Percentiles rank a stretch among this genome's conserved stretches.
Conservation (phyloP, 2,888 invertebrate species). For the Macaria liturata region DNA sequence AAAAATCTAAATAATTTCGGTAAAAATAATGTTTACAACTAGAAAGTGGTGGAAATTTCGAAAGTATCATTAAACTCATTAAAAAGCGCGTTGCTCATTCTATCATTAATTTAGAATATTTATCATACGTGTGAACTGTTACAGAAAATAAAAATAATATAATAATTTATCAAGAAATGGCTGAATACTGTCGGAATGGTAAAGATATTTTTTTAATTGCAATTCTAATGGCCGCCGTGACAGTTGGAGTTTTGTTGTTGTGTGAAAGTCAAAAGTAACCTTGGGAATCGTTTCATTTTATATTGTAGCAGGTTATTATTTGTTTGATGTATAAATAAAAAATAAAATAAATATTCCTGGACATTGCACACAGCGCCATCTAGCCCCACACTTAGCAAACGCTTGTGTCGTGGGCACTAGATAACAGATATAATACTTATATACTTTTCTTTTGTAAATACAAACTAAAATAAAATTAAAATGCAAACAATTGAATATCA, state of each 20-base stretch:
- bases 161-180: constrained; percentile 18
- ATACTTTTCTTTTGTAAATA: too few relatives aligned
- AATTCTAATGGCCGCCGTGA: constrained; percentile 23
- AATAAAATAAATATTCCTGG: too few relatives aligned
- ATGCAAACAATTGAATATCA: too few relatives aligned
- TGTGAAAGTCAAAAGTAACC: constrained; percentile 17
- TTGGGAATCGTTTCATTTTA: constrained; percentile 6
- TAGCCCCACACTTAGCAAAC: too few relatives aligned
- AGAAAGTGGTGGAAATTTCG: constrained; percentile 63
- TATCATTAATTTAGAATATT: constrained; percentile 52
- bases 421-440: too few relatives aligned
- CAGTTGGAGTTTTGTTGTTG: constrained; percentile 12
- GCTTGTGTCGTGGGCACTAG: too few relatives aligned
- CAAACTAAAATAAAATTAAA: too few relatives aligned
- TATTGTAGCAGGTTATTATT: too few relatives aligned
- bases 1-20: constrained; percentile 31
- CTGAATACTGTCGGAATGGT: constrained; percentile 35
- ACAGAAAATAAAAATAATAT: constrained; percentile 33
- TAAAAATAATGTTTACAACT: constrained; percentile 53
- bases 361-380: too few relatives aligned
- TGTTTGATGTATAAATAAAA: too few relatives aligned
- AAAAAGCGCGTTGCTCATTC: constrained; percentile 49
- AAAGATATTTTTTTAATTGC: constrained; percentile 45
- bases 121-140: constrained; percentile 52
- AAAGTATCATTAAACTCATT: constrained; percentile 50